Conservation (phyloP, 2,888 invertebrate species). For the Hirudinaria manillensis region DNA sequence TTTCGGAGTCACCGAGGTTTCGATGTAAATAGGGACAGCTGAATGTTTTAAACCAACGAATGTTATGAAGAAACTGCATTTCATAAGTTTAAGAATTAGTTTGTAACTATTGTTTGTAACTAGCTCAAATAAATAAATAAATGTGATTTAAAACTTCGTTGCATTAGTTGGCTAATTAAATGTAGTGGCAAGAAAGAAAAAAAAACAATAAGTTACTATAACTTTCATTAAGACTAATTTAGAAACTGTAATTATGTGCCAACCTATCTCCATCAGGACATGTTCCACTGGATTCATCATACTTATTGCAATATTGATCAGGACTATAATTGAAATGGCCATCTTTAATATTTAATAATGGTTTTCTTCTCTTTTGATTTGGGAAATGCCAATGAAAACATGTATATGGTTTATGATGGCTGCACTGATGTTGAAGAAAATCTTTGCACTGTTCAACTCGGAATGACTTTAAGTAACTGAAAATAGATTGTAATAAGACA, state of each 20-base stretch:
- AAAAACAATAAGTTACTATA: too few relatives aligned
- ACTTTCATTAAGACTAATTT: too few relatives aligned
- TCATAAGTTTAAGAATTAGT: neutral
- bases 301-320: slow-evolving; percentile 97
- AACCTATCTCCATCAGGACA: slow-evolving; percentile 99
- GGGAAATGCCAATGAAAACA: slow-evolving; percentile 99
- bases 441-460: slow-evolving; percentile 98
- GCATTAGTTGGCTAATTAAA: neutral
- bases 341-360: slow-evolving; percentile 82
- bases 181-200: neutral
- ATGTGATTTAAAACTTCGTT: neutral
- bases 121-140: slow-evolving; percentile 2
- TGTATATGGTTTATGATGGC: slow-evolving; percentile 97
- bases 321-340: slow-evolving; percentile 98
- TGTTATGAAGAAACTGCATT: neutral
- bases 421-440: slow-evolving; percentile 99
- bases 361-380: slow-evolving; percentile 85
- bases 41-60: slow-evolving; percentile 41
- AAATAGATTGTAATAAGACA: slow-evolving; percentile 36
- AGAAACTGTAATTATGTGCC: slow-evolving; percentile 56
- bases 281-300: slow-evolving; percentile 96
- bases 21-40: slow-evolving; percentile 93
- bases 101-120: neutral
- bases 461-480: slow-evolving; percentile 97
- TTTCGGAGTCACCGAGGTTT: slow-evolving; percentile 95